phyloP scores from a whole-genome alignment of 53 echinoderm and acorn worm species.

The Henricia sp. region DNA sequence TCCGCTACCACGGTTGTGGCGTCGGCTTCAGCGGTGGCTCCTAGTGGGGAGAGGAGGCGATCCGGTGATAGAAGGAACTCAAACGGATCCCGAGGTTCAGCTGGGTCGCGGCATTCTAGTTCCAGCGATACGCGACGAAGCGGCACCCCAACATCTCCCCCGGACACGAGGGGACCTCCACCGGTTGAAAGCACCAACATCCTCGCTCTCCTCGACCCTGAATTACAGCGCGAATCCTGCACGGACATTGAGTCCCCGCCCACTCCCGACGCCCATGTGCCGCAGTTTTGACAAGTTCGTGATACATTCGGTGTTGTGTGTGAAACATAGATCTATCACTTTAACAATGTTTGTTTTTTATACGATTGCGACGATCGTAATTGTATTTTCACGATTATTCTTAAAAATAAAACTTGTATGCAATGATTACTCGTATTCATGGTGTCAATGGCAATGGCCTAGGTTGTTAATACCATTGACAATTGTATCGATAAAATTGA shows the following conservation, averaged over 20 bases:
- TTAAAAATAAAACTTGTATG: neutral
- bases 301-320: slow-evolving; percentile 12
- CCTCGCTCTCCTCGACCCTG: slow-evolving; percentile 66
- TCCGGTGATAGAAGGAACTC: slow-evolving; percentile 50
- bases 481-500: slow-evolving; percentile 3
- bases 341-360: neutral
- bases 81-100: slow-evolving; percentile 31
- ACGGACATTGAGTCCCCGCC: slow-evolving; percentile 96
- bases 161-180: slow-evolving; percentile 60
- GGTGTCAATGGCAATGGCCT: slow-evolving; percentile 10
- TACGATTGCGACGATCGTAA: neutral
- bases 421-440: slow-evolving; percentile 2
- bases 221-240: slow-evolving; percentile 46
- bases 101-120: slow-evolving; percentile 16
- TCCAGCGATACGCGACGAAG: slow-evolving; percentile 45
- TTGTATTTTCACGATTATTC: neutral
- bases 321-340: slow-evolving; percentile 7
- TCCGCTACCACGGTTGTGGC: slow-evolving; percentile 49
- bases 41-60: slow-evolving; percentile 20
- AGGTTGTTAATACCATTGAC: neutral
- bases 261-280: slow-evolving; percentile 67
- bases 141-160: slow-evolving; percentile 52
- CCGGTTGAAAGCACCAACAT: slow-evolving; percentile 78
- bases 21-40: slow-evolving; percentile 38
- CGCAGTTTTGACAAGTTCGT: slow-evolving; percentile 54